Base-by-base conservation (phyloP, 2,888 invertebrate species). In the Drosophila atripex region DNA sequence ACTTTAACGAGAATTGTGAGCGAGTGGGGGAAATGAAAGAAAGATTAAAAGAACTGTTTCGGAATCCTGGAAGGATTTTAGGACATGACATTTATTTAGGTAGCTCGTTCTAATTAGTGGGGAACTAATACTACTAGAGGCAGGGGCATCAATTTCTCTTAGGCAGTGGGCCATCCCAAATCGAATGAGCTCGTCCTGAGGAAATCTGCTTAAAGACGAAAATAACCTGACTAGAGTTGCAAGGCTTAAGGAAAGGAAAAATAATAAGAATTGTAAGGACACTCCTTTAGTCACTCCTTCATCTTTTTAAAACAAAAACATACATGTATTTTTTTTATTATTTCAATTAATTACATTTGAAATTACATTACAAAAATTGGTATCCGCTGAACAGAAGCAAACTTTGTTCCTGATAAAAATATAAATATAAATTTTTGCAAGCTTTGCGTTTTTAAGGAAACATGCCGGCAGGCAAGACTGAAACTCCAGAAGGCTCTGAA, bases 371-470 rank as follows among this genome's bases (percentile, higher is more conserved):
- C 8, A 9, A 30, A 30, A 30, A 9, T 30, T 9, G 3, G 9
- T 30, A 30, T 30, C 9, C 9, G 3, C 30, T 11, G 30, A 30
- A 30, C 39, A 38, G 28, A 32, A 14, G 6, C 18, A 28, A 53
- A 71, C 61, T 66, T 58, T 70, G 65, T 72, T 74, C 51, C 50
- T 69, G 71, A 61, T 75, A n/a, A 61, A 71, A n/a, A 61, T 78
- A 71, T 72, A 75, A 77, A 79, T 76, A 78, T 82, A 76, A 71
- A 79, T 85, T 86, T 84, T 54, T 75, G 83, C 74, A 76, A 73
- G 73, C 76, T 79, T 86, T 77, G 83, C 79, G 63, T 72, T 75
- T 72, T 60, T 46, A 54, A 65, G 53, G 69, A 46, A 54, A 61
- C 41, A 61, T 46, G 54, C 49, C 58, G 46, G 16, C 21, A 55